phyloP scores from a whole-genome alignment of 2,797 vertebrate genomes.

The Vultur gryphus region DNA sequence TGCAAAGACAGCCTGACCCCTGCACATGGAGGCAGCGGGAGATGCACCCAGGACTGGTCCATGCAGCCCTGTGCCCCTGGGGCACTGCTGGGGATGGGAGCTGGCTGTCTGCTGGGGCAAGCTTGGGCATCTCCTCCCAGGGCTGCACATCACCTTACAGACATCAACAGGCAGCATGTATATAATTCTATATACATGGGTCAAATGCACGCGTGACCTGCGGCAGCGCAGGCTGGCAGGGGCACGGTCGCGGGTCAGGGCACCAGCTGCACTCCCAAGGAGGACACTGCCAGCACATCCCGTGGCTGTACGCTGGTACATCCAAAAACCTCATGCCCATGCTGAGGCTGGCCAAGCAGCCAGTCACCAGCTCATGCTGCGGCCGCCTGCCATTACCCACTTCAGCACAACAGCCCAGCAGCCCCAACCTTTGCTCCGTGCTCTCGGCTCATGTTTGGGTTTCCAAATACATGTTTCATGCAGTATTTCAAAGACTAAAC shows the following conservation, averaged over 20 bases:
- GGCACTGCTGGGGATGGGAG: neutral
- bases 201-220: neutral
- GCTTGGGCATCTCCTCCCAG: neutral
- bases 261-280: neutral
- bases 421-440: neutral
- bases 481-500: neutral
- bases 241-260: accelerated
- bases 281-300: neutral
- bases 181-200: accelerated
- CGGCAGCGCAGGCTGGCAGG: neutral
- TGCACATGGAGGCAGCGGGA: accelerated
- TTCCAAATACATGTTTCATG: neutral
- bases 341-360: neutral
- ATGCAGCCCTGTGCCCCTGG: neutral
- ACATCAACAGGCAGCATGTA: accelerated
- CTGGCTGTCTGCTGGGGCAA: neutral
- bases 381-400: neutral
- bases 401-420: neutral
- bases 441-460: neutral
- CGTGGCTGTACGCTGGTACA: accelerated
- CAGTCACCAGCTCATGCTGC: accelerated
- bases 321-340: accelerated
- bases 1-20: neutral
- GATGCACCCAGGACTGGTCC: neutral
- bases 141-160: neutral